Evolutionary conservation across 2,113 vertebrate genomes (phyloP).

Genomic region (Malurus elegans): DNA sequence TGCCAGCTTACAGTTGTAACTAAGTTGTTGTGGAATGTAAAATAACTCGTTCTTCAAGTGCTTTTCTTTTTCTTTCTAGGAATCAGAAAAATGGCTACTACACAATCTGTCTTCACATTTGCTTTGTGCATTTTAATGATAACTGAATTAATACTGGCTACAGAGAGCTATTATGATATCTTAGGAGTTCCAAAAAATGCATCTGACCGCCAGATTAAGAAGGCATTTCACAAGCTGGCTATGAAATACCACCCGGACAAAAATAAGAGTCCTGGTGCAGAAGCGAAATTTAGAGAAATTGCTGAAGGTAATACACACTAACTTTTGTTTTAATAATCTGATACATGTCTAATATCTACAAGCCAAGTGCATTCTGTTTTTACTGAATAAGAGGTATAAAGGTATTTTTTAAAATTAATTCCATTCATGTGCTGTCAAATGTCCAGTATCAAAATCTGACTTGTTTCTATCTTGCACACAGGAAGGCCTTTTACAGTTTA

Average conservation of each 20-base stretch:
- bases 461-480: neutral
- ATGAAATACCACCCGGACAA: slow-evolving; percentile 96
- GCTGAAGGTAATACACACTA: slow-evolving; percentile 83
- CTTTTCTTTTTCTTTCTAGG: slow-evolving; percentile 50
- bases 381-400: neutral
- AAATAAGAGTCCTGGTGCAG: slow-evolving; percentile 92
- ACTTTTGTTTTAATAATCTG: neutral
- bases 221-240: slow-evolving; percentile 93
- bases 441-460: neutral
- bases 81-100: slow-evolving; percentile 83
- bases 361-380: neutral
- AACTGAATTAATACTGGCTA: slow-evolving; percentile 90
- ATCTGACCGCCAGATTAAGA: slow-evolving; percentile 93
- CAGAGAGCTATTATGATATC: slow-evolving; percentile 91
- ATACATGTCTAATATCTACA: neutral
- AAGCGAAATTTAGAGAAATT: slow-evolving; percentile 93
- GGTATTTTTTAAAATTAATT: neutral
- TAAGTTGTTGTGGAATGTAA: neutral
- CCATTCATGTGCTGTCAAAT: neutral
- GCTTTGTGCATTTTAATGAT: slow-evolving; percentile 92
- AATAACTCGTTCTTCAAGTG: neutral
- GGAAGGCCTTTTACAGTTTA: neutral
- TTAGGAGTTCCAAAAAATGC: slow-evolving; percentile 91
- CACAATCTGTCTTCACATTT: slow-evolving; percentile 83
- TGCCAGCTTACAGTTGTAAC: neutral